These are phyloP conservation scores for Tenthredo distinguenda DNA, from an alignment of 2,888 invertebrate species.

Conservation along the genomic window DNA sequence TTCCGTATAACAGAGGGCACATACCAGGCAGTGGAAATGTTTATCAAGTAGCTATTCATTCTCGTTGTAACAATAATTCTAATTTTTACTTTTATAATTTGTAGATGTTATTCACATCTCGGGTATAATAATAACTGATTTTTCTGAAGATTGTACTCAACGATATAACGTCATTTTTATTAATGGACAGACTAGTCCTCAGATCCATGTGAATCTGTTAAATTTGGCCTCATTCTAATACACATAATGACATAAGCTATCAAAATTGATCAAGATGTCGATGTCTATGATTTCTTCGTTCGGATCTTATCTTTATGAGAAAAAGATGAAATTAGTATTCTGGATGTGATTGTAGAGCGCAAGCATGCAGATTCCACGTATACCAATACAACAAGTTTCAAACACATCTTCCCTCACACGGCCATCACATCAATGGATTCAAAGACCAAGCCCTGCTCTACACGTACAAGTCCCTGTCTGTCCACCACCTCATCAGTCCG, in stretches of 20 bases:
- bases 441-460: slow-evolving; percentile 64
- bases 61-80: slow-evolving; percentile 25
- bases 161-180: neutral
- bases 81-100: neutral
- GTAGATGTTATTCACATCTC: neutral
- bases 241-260: neutral
- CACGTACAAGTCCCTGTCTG: slow-evolving; percentile 65
- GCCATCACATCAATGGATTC: slow-evolving; percentile 71
- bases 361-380: slow-evolving; percentile 64
- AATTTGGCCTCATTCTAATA: neutral
- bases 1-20: slow-evolving; percentile 66
- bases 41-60: slow-evolving; percentile 67
- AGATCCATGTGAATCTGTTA: neutral
- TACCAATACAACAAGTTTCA: slow-evolving; percentile 63
- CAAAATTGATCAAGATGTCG: neutral
- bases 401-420: slow-evolving; percentile 60
- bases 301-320: neutral
- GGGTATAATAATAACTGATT: neutral
- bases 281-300: neutral
- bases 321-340: neutral
- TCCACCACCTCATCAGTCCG: slow-evolving; percentile 55
- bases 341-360: slow-evolving; percentile 63
- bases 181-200: neutral
- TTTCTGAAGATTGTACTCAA: neutral
- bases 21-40: slow-evolving; percentile 58